Evolutionary conservation across 2,113 vertebrate species (phyloP), one percentile per base, ranked within the genome.

Genomic region (Xenus cinereus): DNA sequence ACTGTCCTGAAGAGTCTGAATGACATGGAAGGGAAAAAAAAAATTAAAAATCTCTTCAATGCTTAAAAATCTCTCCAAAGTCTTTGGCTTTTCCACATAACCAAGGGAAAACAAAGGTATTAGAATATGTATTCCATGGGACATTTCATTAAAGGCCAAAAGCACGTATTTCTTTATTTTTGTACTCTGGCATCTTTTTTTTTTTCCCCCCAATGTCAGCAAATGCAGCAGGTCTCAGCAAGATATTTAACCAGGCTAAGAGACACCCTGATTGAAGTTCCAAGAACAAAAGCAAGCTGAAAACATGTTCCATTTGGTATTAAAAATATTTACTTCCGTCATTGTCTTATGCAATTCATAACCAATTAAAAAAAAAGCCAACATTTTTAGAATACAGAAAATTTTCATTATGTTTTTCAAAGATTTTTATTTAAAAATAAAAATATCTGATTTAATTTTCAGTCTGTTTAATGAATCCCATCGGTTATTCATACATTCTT

Each of bases 211-310:
- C 73, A 63, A 63, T 92, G 72, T 84, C 54, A 5, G 60, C 21
- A 91, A 96, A 90, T 63, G 89, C 14, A 60, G 80, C 26, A 93
- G 73, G 67, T 76, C 87, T 90, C 50, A 81, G 76, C 67, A 53
- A 71, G 93, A 66, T 93, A 97, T 91, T 96, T 96, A 96, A 95
- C 76, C 72, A 93, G 95, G 56, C 81, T 93, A 85, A 62, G 54
- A 96, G 89, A 97, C 74, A 97, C 2, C 3, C 32, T 75, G 90
- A 94, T 66, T 64, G 84, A 90, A 93, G 68, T 95, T 97, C 67
- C 82, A 67, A 87, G 90, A 92, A 84, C 87, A 96, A 95, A 96
- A 84, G 87, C 74, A 95, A 26, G 76, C 78, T 90, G 83, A 92
- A 94, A 97, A 96, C 80, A 79, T 83, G 50, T 83, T 87, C 75